Evolutionary conservation across 2,888 invertebrate species (phyloP), one percentile per base, ranked within the genome.

Genomic region (Chironomus tentans): DNA sequence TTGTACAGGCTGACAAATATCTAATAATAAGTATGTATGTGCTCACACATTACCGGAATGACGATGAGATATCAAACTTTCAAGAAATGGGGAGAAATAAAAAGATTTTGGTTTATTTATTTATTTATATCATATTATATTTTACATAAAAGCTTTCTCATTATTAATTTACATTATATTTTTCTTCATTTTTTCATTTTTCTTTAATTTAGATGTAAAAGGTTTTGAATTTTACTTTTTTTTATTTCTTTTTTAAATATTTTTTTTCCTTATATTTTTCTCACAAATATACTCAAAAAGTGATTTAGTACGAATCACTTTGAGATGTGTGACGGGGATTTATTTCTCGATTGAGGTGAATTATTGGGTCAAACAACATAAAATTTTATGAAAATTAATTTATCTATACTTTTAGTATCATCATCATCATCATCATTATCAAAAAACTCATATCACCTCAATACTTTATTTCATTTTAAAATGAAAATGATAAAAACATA

Each of bases 101-200:
- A 18, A 18, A 56, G 56, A 56, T 18, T 65, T 65, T 65, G 65
- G 65, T 72, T 72, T 71, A 50, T 72, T 72, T 72, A 72, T 72
- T 72, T 72, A 72, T 72, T 72, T 72, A 72, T 72, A 71, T 28
- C 71, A 56, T 71, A 71, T 72, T 72, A 62, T 72, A 72, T 72
- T 72, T 50, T 72, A 72, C 72, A 72, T 72, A 72, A 72, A 72
- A 72, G 72, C 72, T 72, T 72, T 70, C 62, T 72, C 62, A 72
- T 72, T 50, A 38, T 72, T 61, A 61, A 72, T 72, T 72, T 72
- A 72, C 72, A 72, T 28, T 61, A 38, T 62, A 70, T 21, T 10
- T 56, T 71, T 71, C 21, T 71, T 61, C 56, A 46, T 61, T 61
- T 18, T 46, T 22, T 15, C 18, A 18, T 38, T 72, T 18, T 38